Evolutionary conservation across 2,113 vertebrate genomes (phyloP), one percentile per base, ranked within the genome.

Genomic region (Marmota flaviventris): DNA sequence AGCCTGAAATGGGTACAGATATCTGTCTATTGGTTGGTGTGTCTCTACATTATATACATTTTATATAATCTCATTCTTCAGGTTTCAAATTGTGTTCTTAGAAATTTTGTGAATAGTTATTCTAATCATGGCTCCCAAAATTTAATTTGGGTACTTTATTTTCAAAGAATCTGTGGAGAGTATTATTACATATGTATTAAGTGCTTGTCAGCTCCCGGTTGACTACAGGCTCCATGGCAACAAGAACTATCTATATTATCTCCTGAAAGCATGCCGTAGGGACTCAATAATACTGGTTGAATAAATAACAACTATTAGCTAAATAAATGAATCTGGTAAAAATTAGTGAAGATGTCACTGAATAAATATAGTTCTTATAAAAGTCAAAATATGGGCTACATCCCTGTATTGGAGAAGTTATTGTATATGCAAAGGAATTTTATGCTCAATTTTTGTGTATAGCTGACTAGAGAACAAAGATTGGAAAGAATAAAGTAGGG

Each of bases 21-120:
- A 4, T 29, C 5, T 12, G 1, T 5, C 14, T 27, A 12, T 29
- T 76, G 24, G 25, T 61, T 9, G 4, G 8, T 27, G n/a, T 3
- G 1, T 17, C 34, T 81, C 2, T 16, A 4, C 4, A 12, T n/a
- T 42, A 2, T 39, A 11, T 0, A 29, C 2, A 8, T 27, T 72
- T 45, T 42, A 20, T 25, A n/a, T 20, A 32, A 51, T 37, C 42
- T 92, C 2, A 25, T 67, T 81, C 14, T 85, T 84, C 3, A 61
- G 2, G 7, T 75, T 48, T 81, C 29, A 67, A 53, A 4, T 51
- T 34, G 61, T 69, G 87, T 92, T 51, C 10, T n/a, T 16, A 48
- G 24, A 77, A 61, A 58, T 32, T 53, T 63, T 20, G 11, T 20
- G 5, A 89, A 8, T 78, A 69, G 11, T 56, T 91, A 39, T 76